Evolutionary conservation across 1,140 invertebrate species (phyloP), one percentile per base, ranked within the genome.

Genomic region (Diabrotica virgifera): DNA sequence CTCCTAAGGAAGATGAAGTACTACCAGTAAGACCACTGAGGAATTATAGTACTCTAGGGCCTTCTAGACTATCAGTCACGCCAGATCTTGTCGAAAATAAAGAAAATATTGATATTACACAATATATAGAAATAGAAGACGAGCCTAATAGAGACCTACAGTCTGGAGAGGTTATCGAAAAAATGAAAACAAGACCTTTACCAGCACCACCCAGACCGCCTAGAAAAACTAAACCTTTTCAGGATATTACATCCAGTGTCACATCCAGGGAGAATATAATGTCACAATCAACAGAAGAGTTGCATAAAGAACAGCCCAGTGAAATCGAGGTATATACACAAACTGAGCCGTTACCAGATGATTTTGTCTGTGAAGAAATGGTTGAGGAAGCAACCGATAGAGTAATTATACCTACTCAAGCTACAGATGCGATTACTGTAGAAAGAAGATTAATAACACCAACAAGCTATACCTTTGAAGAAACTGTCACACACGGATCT

Each of bases 161-260:
- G 58, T 90, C 88, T 12, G 89, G 87, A 10, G 85, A 87, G 62
- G 81, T 91, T 8, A 82, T 92, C 1, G 87, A 85, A 70, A 92
- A 89, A 80, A 92, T 93, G 83, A 90, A 90, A 79, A 85, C 87
- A 63, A 82, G 91, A 66, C 91, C 91, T 0, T 74, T 93, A 62
- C 91, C 91, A n/a, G 86, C 91, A 8, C 91, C 91, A 0, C 91
- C 91, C 6, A 80, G 90, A 55, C 91, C 91, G 46, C 90, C 90
- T 0, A 81, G 90, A 72, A 78, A 81, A 74, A 76, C 80, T 59
- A 84, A 77, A 77, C 59, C 65, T 8, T 58, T 71, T 14, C 75
- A 79, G 52, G 76, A 82, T 36, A 75, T 76, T 13, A 76, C 74
- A 6, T 62, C 70, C 14, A 37, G 71, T 35, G 73, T 76, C n/a